Conservation (phyloP, 2,888 invertebrate genomes). For the Liopterus haemorrhoidalis region DNA sequence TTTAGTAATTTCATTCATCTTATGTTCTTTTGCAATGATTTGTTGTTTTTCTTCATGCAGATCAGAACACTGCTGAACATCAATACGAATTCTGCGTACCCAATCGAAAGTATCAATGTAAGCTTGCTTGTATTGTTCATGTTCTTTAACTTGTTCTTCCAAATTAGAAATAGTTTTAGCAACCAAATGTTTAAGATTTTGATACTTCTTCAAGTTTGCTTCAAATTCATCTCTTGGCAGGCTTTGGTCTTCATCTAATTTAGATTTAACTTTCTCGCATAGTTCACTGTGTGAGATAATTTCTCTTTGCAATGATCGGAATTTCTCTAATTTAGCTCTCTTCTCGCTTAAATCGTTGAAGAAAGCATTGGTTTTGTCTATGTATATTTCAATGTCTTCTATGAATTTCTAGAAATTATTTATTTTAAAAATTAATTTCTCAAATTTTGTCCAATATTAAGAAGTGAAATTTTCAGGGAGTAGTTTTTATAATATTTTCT, state of each 20-base stretch:
- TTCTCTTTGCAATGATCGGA: slow-evolving; percentile 75
- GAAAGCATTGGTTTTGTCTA: no score
- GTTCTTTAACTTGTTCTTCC: slow-evolving; percentile 77
- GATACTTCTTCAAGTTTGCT: slow-evolving; percentile 64
- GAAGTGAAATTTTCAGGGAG: no score
- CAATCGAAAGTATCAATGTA: slow-evolving; percentile 79
- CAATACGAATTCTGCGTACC: slow-evolving; percentile 73
- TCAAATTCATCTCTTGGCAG: slow-evolving; percentile 62
- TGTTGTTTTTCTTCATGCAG: slow-evolving; percentile 81
- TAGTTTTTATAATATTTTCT: no score
- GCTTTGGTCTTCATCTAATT: slow-evolving; percentile 63
- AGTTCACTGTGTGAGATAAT: slow-evolving; percentile 73
- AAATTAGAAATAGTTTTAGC: slow-evolving; percentile 64
- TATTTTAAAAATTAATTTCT: no score
- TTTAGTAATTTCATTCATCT: slow-evolving; percentile 62
- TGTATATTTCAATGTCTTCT: no score
- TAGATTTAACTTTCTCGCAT: slow-evolving; percentile 68
- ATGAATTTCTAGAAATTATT: no score
- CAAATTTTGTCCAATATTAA: no score
- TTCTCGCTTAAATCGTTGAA: slow-evolving; percentile 87
- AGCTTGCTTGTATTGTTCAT: slow-evolving; percentile 79
- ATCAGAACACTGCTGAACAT: slow-evolving; percentile 78
- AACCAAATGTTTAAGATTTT: slow-evolving; percentile 60
- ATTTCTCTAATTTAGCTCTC: slow-evolving; percentile 81
- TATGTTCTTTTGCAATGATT: slow-evolving; percentile 69